A percentile compares a stretch with the other conserved stretches of the same genome.
Conservation (phyloP, 2,888 invertebrate species). For the Adelphocoris suturalis region DNA sequence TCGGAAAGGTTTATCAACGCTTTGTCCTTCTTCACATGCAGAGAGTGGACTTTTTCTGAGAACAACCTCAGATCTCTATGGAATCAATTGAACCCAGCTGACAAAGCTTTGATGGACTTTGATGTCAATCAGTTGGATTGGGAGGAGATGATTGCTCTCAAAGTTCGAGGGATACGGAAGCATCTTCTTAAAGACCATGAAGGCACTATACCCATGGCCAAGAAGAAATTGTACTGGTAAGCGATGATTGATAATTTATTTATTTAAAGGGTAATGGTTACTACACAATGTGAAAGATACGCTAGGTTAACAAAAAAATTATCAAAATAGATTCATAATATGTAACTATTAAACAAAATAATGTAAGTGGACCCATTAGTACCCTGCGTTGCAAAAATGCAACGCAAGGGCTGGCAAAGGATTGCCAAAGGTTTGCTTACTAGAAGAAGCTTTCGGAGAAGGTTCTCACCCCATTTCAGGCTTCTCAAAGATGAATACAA, state of each 20-base stretch:
- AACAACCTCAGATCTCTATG: conserved; percentile 83
- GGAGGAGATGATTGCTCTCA: conserved; percentile 77
- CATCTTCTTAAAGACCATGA: not conserved
- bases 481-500: too few species aligned
- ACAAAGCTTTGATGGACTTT: conserved; percentile 85
- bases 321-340: too few species aligned
- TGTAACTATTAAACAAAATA: too few species aligned
- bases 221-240: not conserved
- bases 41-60: conserved; percentile 87
- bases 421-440: too few species aligned
- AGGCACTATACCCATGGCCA: not conserved
- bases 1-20: conserved; percentile 87
- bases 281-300: too few species aligned
- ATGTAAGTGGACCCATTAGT: too few species aligned
- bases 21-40: conserved; percentile 88
- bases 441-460: too few species aligned
- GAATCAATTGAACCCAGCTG: conserved; percentile 81
- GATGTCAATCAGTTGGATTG: conserved; percentile 87
- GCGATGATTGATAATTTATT: not conserved
- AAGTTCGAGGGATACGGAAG: not conserved
- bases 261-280: too few species aligned
- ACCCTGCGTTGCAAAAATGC: too few species aligned
- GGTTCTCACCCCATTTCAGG: too few species aligned
- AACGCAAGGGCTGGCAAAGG: too few species aligned
- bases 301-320: too few species aligned